Evolutionary conservation across 2,113 vertebrate genomes (phyloP).

Genomic region (Ginglymostoma cirratum): DNA sequence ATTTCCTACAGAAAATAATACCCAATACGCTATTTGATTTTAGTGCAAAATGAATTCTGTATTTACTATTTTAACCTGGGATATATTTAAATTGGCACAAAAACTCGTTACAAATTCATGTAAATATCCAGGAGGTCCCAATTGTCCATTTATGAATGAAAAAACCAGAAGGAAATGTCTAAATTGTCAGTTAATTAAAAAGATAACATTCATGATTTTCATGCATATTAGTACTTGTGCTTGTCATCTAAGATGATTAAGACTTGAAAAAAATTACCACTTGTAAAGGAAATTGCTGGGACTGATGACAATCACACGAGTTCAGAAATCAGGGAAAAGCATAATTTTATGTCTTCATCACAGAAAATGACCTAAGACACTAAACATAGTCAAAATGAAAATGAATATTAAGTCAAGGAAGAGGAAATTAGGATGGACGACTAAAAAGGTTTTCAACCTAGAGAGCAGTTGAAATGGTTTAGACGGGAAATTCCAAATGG

Average conservation of each 20-base stretch:
- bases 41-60: neutral
- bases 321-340: neutral
- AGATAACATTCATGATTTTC: neutral
- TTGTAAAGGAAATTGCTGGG: neutral
- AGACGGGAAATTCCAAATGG: neutral
- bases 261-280: neutral
- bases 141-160: neutral
- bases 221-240: neutral
- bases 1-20: neutral
- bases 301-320: neutral
- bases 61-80: neutral
- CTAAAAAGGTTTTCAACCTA: neutral
- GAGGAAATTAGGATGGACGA: neutral
- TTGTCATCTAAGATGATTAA: neutral
- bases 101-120: neutral
- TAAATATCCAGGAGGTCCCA: neutral
- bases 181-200: neutral
- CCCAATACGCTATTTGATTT: neutral
- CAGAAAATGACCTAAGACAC: neutral
- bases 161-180: neutral
- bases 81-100: neutral
- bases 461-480: neutral
- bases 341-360: neutral
- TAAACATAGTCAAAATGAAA: neutral
- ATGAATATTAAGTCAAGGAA: neutral